Evolutionary conservation across 64 coral and sea anemone genomes (phyloP).

Genomic region (Hydrozoanthus tunicans): DNA sequence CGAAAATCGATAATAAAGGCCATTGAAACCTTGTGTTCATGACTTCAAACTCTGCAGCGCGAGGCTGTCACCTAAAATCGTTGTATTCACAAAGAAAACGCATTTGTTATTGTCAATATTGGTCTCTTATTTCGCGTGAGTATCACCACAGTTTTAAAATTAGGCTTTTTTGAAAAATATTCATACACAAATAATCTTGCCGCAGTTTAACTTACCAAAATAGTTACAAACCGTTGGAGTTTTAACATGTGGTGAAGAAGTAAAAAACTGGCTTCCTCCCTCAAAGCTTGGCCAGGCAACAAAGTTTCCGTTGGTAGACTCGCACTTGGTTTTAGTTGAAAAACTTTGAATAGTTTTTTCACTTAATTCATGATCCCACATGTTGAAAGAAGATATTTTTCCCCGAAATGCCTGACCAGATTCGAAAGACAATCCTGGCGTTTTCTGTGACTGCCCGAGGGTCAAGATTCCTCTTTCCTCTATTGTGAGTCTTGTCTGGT

Average conservation of each 20-base stretch:
- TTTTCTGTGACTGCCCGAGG: background rate
- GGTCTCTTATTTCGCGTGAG: no score
- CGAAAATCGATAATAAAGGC: no score
- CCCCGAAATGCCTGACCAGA: background rate
- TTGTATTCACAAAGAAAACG: no score
- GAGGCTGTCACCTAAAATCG: no score
- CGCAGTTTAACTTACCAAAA: background rate
- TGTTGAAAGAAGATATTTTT: constrained; percentile 9
- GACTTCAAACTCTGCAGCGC: no score
- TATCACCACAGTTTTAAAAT: no score
- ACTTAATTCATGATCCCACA: constrained; percentile 7
- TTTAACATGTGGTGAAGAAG: background rate
- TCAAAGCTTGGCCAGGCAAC: background rate
- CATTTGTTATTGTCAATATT: no score
- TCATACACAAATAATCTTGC: no score
- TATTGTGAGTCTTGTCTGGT: background rate
- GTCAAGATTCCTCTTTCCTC: background rate
- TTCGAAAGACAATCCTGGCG: background rate
- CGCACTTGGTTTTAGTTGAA: constrained; percentile 2
- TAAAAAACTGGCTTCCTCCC: background rate
- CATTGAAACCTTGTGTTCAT: no score
- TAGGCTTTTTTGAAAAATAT: no score
- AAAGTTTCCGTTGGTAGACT: constrained; percentile 4
- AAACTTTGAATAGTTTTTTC: background rate
- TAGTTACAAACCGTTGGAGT: background rate